Conservation (phyloP, 2,888 invertebrate species). For the Brachyptera risi region DNA sequence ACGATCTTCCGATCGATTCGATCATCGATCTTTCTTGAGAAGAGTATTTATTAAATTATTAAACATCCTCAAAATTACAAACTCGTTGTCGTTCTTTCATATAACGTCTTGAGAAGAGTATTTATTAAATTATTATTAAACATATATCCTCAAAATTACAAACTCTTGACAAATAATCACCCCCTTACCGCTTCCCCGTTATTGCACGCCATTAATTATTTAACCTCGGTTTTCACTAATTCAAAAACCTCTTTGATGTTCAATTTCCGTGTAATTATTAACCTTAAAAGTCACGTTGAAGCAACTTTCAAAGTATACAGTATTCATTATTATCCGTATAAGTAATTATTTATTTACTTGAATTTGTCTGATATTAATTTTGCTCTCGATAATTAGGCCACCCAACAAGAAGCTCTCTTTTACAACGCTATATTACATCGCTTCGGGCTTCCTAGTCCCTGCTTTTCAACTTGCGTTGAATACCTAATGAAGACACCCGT, state of each 20-base stretch:
- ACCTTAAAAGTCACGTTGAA: no score
- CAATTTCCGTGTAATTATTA: background rate
- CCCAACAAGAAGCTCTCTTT: background rate
- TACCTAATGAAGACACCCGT: background rate
- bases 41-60: no score
- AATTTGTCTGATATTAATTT: no score
- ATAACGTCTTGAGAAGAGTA: no score
- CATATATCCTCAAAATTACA: no score
- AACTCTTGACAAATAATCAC: no score
- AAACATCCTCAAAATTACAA: no score
- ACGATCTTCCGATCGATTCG: no score
- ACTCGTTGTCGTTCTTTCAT: no score
- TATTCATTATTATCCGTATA: background rate
- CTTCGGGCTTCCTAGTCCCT: background rate
- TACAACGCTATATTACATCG: background rate
- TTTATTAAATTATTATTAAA: no score
- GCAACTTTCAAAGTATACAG: background rate
- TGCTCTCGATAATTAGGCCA: constrained; percentile 12
- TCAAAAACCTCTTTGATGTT: background rate
- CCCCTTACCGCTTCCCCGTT: no score
- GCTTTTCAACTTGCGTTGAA: background rate
- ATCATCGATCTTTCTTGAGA: no score
- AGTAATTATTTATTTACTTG: background rate
- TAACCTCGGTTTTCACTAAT: background rate
- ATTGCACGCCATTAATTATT: background rate